Evolutionary conservation across 2,797 vertebrate genomes (phyloP), one percentile per base, ranked within the genome.

Genomic region (Sphenodon punctatus): DNA sequence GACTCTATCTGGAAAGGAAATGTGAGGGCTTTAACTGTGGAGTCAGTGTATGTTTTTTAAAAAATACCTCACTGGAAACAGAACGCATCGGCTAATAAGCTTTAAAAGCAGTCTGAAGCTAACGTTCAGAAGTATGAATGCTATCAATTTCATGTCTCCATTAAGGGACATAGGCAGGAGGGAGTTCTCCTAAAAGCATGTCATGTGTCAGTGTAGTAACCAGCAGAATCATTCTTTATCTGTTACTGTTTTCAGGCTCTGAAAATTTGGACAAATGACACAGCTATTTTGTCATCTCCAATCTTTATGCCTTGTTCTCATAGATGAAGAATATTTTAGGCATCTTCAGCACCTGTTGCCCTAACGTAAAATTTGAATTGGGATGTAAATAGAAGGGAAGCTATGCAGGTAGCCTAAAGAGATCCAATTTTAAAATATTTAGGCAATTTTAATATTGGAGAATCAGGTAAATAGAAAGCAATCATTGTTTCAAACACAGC

Each of bases 271-370:
- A 79, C 59, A 41, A 22, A 19, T 69, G 58, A 60, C 46, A 15
- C 1, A 1, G 32, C 6, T 42, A 42, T 67, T 85, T 67, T 2
- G 32, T 68, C 41, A 67, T 71, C 41, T 25, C 48, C 19, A 71
- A 19, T 34, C 15, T 39, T 79, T 61, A 77, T 67, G 19, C 25
- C 84, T 38, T 8, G 25, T 75, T 11, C 32, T 86, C 7, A 25
- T 12, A 61, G 60, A 1, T 56, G 15, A 4, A 69, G 39, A 60
- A 13, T 17, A 49, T 43, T 60, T 72, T 45, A 22, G 23, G 66
- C 0, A 1, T 0, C 4, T 6, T 5, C 0, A 0, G 36, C 6
- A 3, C 30, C 67, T 42, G 68, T 27, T 4, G 7, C 71, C 32
- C 2, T 8, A 78, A 71, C 64, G 3, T 81, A 36, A 43, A 53